Evolutionary conservation across 92 coral and sea anemone species (phyloP).

Genomic region (Hydrozoanthus gracilis): DNA sequence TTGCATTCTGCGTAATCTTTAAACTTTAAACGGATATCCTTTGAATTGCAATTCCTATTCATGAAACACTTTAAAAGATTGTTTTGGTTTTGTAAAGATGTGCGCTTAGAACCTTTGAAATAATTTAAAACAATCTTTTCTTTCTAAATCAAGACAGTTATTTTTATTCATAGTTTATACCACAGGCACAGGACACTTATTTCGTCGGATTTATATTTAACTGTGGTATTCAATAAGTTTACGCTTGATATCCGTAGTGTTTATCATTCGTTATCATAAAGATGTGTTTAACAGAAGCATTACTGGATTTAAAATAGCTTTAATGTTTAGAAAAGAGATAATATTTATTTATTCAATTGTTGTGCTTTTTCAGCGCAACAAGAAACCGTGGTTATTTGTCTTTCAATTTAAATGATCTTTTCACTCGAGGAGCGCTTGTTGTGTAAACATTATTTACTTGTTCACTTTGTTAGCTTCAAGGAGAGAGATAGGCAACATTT

Average conservation of each 20-base stretch:
- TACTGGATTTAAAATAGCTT: slow-evolving; percentile 22
- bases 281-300: slow-evolving; percentile 21
- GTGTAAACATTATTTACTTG: background rate
- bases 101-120: background rate
- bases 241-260: background rate
- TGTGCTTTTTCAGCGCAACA: slow-evolving; percentile 11
- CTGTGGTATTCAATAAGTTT: slow-evolving; percentile 6
- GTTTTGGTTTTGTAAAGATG: background rate
- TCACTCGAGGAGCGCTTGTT: slow-evolving; percentile 1
- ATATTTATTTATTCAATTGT: slow-evolving; percentile 14
- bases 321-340: slow-evolving; percentile 26
- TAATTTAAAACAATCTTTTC: background rate
- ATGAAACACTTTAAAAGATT: background rate
- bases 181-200: background rate
- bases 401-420: slow-evolving; percentile 13
- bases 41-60: slow-evolving; percentile 15
- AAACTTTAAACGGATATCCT: slow-evolving; percentile 20
- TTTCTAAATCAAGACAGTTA: background rate
- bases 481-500: background rate
- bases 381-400: slow-evolving; percentile 2
- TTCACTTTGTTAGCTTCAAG: slow-evolving; percentile 6
- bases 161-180: background rate
- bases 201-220: background rate
- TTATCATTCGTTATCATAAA: slow-evolving; percentile 5
- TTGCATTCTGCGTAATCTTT: background rate